phyloP scores from a whole-genome alignment of 2,113 vertebrate species.

The Hippocampus guttulatus region DNA sequence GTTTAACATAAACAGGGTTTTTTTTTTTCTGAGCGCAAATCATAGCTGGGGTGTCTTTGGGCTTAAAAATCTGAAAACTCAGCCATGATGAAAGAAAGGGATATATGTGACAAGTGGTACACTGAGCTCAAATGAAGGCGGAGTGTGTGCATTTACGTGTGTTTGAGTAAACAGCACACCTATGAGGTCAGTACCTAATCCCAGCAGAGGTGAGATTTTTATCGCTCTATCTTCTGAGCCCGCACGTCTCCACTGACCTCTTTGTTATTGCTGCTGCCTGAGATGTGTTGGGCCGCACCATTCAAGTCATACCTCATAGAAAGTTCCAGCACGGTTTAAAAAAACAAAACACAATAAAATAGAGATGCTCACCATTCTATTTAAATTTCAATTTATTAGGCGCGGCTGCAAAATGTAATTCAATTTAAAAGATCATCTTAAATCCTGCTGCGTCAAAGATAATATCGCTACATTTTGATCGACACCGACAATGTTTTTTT shows the following conservation, averaged over 20 bases:
- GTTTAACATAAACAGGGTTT: constrained; percentile 19
- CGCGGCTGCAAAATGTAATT: background rate
- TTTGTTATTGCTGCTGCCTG: constrained; percentile 30
- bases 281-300: constrained; percentile 22
- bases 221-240: constrained; percentile 36
- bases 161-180: constrained; percentile 47
- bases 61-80: constrained; percentile 34
- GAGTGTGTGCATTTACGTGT: constrained; percentile 3
- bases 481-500: background rate
- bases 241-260: constrained; percentile 26
- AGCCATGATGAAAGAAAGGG: constrained; percentile 23
- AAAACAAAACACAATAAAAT: background rate
- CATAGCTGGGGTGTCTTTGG: constrained; percentile 25
- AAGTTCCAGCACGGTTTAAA: constrained; percentile 1
- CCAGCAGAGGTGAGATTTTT: constrained; percentile 59
- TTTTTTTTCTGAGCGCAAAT: constrained; percentile 31
- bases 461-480: background rate
- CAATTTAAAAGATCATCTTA: background rate
- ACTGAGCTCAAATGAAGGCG: constrained; percentile 38
- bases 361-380: background rate
- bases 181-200: constrained; percentile 58
- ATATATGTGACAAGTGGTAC: constrained; percentile 51
- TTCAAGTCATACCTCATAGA: constrained; percentile 30
- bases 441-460: background rate
- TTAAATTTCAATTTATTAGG: background rate